Evolutionary conservation across 2,888 invertebrate species (phyloP), one percentile per base, ranked within the genome.

Genomic region (Orthosia gracilis): DNA sequence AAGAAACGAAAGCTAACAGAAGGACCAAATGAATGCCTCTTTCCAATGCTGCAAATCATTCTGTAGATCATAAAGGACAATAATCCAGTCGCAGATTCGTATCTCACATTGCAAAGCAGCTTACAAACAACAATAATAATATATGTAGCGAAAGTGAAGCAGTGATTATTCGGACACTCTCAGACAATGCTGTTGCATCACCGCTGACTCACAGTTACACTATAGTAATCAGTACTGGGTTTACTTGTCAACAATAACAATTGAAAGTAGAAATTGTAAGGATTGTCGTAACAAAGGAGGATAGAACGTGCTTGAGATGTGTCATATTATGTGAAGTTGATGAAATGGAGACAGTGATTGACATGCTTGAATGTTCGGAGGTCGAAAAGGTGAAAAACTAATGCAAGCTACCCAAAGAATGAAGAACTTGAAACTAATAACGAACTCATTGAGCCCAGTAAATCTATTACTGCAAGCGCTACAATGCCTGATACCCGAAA

Each of bases 131-230:
- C 68, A 77, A 81, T 59, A 82, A 61, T 77, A 80, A 80, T 71
- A 76, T 76, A 77, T 71, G 75, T 69, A 84, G 87, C 85, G 88
- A 88, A 89, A 88, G 88, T 86, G 76, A 85, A 79, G 76, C 69
- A 54, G 54, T 26, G 75, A 88, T 85, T 83, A 84, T 83, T 78
- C 76, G 61, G 75, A 52, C 47, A 54, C 40, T 69, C 63, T 61
- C 47, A 54, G 69, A 82, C 79, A 85, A 85, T 86, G 71, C 61
- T 21, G 65, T 85, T 87, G 67, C 85, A 79, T 85, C 85, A 85
- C 17, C 31, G 40, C 49, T 75, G 65, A 84, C 50, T 84, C 68
- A 80, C 26, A 57, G 57, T 17, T 21, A 63, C 49, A 69, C 69
- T 79, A 63, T 63, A 68, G 69, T 40, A 69, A 79, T 73, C 61